Evolutionary conservation across 23 tunicate genomes (phyloP), one percentile per base, ranked within the genome.

Genomic region (Corella eumyota): DNA sequence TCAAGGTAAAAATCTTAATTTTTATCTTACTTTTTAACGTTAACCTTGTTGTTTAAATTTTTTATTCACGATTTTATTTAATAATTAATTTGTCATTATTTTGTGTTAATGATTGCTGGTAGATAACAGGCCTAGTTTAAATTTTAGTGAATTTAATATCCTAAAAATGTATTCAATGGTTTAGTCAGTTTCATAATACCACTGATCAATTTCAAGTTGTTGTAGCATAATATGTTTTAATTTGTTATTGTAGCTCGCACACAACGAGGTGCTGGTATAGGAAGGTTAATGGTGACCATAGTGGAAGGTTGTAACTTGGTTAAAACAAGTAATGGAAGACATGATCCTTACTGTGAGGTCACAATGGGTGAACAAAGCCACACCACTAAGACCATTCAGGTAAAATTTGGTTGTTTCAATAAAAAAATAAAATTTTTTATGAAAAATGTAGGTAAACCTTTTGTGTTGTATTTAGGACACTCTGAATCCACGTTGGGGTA

Each of bases 351-450:
- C 62, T 88, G 96, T 73, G 96, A 88, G 57, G 88, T 79, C 32
- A 79, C 86, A 34, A 79, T 88, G 88, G 96, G 96, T 3, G 81
- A 70, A 56, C 96, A 88, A 58, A 60, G 75, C 26, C 96, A 88
- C 64, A 66, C 76, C 30, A 88, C 96, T 0, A 88, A 88, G 35
- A 88, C 82, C 2, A 67, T 79, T 13, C 96, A 88, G 90, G 96
- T 88, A 27, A 4, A 19, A 9, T 31, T 17, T 20, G 0, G n/a
- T n/a, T n/a, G n/a, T n/a, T n/a, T n/a, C 20, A 44, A 17, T n/a
- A n/a, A n/a, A n/a, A n/a, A n/a, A n/a, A n/a, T n/a, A n/a, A n/a
- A n/a, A n/a, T n/a, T n/a, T n/a, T n/a, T n/a, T n/a, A n/a, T n/a
- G n/a, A n/a, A n/a, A n/a, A n/a, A n/a, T n/a, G n/a, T n/a, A n/a